A percentile compares a stretch with the other conserved stretches of the same genome.
Evolutionary conservation across 1,140 invertebrate genomes (phyloP).

Genomic region (Mizuhopecten yessoensis): DNA sequence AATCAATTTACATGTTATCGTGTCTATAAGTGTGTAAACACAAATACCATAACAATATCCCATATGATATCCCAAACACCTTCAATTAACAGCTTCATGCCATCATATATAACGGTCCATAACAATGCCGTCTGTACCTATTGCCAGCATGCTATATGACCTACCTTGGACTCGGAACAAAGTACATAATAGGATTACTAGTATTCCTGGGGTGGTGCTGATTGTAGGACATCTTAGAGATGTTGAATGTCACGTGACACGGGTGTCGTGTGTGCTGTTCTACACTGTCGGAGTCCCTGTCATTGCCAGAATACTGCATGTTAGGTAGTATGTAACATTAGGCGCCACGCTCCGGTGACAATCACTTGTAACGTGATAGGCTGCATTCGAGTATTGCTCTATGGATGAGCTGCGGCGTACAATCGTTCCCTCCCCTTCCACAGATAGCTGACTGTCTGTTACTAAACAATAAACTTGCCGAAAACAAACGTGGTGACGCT

Average conservation of each 20-base stretch:
- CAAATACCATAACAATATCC: no score
- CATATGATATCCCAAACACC: no score
- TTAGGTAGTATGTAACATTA: background rate
- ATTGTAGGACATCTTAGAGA: constrained; percentile 34
- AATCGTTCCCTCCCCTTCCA: background rate
- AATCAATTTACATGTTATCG: no score
- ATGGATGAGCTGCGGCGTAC: background rate
- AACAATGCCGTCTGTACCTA: no score
- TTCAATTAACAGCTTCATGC: no score
- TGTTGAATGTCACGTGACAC: constrained; percentile 17
- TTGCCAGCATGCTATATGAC: no score
- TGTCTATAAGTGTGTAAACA: no score
- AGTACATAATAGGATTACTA: constrained; percentile 19
- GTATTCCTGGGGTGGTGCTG: constrained; percentile 12
- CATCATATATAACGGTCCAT: no score
- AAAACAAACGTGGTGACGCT: background rate
- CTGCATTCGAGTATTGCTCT: background rate
- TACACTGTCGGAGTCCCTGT: background rate
- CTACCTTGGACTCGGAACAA: constrained; percentile 16
- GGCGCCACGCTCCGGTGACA: background rate
- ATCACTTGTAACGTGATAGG: background rate
- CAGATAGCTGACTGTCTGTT: background rate
- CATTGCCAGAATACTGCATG: constrained; percentile 16
- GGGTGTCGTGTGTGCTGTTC: background rate
- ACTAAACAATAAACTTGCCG: constrained; percentile 19